These are phyloP conservation scores for Macrotis lagotis DNA, from an alignment of 2,113 vertebrate genomes.

Conservation along the genomic window DNA sequence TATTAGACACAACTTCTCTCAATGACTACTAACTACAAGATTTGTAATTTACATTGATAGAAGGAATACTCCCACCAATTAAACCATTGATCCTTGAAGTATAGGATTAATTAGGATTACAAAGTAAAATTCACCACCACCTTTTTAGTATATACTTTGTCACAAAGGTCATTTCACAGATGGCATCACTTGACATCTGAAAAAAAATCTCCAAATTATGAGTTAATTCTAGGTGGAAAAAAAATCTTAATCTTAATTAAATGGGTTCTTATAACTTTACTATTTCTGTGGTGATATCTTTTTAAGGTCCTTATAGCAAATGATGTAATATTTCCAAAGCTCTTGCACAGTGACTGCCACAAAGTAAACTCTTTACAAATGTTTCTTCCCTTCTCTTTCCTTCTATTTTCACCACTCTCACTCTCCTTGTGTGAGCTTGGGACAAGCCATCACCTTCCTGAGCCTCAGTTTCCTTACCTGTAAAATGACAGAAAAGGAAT, in stretches of 20 bases:
- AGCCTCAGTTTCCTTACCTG: too few relatives aligned
- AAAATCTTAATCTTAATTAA: neutral
- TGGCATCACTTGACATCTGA: neutral
- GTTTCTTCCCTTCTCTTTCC: neutral
- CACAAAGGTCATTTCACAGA: neutral
- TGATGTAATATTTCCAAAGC: neutral
- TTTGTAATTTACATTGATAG: neutral
- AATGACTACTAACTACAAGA: neutral
- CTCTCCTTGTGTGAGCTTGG: neutral
- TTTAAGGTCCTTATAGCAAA: neutral
- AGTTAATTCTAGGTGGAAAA: neutral
- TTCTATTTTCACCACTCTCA: neutral
- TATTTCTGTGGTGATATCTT: neutral
- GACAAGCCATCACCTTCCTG: too few relatives aligned
- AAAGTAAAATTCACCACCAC: neutral
- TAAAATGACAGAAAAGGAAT: too few relatives aligned
- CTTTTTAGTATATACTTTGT: neutral
- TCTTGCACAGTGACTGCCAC: neutral
- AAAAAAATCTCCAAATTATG: neutral
- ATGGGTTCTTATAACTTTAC: neutral
- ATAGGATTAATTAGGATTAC: neutral
- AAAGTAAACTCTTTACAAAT: neutral
- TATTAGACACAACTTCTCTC: neutral
- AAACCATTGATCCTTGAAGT: neutral
- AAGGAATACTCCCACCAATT: neutral